A percentile compares a stretch with the other conserved stretches of the same genome.
These are phyloP conservation scores for Hapalemur alaotrensis DNA, from an alignment of 2,797 vertebrate species.

Conservation along the genomic window DNA sequence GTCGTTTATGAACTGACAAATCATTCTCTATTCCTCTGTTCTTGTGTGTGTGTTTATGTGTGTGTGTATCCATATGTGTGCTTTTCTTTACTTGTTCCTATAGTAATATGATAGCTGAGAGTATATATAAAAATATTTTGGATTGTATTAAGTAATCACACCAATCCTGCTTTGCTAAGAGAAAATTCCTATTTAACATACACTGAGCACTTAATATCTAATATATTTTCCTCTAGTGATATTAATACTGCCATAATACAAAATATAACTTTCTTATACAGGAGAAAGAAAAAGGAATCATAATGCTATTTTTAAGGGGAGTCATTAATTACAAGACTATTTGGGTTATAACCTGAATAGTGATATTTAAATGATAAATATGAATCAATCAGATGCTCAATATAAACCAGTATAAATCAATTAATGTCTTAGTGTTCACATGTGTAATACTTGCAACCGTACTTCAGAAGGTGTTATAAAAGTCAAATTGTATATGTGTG, in stretches of 20 bases:
- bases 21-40: neutral
- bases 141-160: neutral
- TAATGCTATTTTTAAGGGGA: neutral
- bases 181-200: conserved; percentile 21
- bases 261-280: neutral
- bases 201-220: conserved; percentile 33
- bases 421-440: neutral
- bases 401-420: conserved; percentile 33
- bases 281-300: neutral
- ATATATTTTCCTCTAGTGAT: conserved; percentile 25
- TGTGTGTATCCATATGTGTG: no score
- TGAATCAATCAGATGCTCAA: neutral
- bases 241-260: neutral
- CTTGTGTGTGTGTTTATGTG: neutral
- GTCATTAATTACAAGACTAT: neutral
- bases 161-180: neutral
- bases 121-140: neutral
- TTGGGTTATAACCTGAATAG: neutral
- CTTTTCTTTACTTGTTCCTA: neutral
- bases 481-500: neutral
- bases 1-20: neutral
- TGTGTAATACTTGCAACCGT: neutral
- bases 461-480: neutral
- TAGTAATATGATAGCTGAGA: neutral
- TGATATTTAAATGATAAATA: conserved; percentile 42